Evolutionary conservation across 2,113 vertebrate genomes (phyloP).

Genomic region (Vulpes ferrilata): DNA sequence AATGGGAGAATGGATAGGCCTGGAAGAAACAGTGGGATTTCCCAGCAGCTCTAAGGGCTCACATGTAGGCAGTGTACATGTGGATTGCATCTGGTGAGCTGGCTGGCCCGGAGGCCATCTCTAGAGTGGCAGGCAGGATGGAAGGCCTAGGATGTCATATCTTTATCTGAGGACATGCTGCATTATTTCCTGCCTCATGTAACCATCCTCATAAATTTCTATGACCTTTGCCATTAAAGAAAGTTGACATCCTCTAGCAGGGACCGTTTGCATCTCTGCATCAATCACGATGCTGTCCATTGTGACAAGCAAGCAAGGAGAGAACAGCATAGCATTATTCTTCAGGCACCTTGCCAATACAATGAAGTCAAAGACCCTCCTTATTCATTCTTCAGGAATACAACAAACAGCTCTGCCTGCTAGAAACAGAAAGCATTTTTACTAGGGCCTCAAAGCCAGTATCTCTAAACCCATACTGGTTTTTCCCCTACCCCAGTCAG

Average conservation of each 20-base stretch:
- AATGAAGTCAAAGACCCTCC: neutral
- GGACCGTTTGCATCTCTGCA: conserved; percentile 51
- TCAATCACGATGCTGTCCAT: conserved; percentile 47
- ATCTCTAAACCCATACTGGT: neutral
- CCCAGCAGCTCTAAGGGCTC: neutral
- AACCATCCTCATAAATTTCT: conserved; percentile 52
- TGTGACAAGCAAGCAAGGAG: conserved; percentile 60
- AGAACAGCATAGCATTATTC: conserved; percentile 30
- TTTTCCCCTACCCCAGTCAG: neutral
- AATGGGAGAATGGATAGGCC: neutral
- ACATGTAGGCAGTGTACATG: neutral
- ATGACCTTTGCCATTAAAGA: conserved; percentile 58
- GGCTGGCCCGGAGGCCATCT: neutral
- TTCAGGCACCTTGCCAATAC: conserved; percentile 27
- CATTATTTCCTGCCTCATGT: conserved; percentile 50
- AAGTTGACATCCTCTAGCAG: conserved; percentile 55
- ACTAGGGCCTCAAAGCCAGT: neutral
- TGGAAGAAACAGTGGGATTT: neutral
- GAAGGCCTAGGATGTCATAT: neutral
- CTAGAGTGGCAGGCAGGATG: neutral
- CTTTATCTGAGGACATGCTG: neutral
- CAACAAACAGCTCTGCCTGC: conserved; percentile 42
- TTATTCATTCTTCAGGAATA: conserved; percentile 41
- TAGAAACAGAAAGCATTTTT: neutral
- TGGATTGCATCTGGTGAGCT: neutral